Conservation (phyloP, 2,113 vertebrate species). For the Hyperoodon ampullatus region DNA sequence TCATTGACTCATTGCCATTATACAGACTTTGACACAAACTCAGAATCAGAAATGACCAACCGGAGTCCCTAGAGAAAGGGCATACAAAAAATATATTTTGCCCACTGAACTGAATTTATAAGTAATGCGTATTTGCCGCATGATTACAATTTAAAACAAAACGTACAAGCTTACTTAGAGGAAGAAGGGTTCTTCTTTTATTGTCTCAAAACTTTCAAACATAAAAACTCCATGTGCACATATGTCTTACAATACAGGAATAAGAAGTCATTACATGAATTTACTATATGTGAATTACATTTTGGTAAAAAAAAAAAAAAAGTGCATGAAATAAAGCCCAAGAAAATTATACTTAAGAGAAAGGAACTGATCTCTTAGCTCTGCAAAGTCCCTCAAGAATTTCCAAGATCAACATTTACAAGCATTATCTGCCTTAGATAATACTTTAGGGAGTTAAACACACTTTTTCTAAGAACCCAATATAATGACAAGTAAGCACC, state of each 20-base stretch:
- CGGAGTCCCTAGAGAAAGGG: neutral
- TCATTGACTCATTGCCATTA: neutral
- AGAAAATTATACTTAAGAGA: neutral
- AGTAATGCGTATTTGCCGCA: neutral
- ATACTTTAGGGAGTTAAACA: neutral
- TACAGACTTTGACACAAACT: neutral
- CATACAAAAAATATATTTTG: neutral
- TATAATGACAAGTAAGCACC: neutral
- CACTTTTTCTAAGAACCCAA: neutral
- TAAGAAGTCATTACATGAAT: neutral
- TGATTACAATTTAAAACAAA: neutral
- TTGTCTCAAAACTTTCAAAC: constrained; percentile 29
- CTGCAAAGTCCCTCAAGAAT: neutral
- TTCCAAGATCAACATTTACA: neutral
- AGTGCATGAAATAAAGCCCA: neutral
- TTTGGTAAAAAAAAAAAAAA: constrained; percentile 22
- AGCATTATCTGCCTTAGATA: neutral
- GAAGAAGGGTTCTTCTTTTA: neutral
- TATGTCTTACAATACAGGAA: neutral
- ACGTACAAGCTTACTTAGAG: neutral
- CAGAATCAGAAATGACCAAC: neutral
- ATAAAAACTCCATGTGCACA: neutral
- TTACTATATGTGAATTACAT: neutral
- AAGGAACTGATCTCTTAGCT: neutral
- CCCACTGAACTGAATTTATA: neutral